A percentile compares a stretch with the other conserved stretches of the same genome.
These are phyloP conservation scores for Eupelmus urozonus DNA, from an alignment of 2,888 invertebrate genomes.

Conservation along the genomic window DNA sequence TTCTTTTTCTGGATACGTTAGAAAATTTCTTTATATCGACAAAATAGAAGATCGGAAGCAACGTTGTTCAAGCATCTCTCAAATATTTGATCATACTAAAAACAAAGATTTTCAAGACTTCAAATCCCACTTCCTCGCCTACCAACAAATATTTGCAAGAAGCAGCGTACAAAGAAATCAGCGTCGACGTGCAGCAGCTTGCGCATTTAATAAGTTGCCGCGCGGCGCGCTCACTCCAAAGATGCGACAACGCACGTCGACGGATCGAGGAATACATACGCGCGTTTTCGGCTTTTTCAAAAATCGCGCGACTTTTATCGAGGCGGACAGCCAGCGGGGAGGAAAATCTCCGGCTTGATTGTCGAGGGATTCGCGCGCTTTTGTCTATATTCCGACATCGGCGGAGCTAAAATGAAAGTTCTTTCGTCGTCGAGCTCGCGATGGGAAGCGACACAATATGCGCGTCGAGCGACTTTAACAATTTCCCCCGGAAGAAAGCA, in stretches of 20 bases:
- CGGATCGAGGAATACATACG: background rate
- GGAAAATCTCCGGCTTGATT: slow-evolving; percentile 31
- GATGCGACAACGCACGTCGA: background rate
- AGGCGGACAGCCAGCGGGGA: slow-evolving; percentile 4
- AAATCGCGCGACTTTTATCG: slow-evolving; percentile 51
- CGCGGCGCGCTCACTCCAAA: background rate
- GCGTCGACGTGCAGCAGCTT: background rate
- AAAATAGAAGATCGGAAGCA: too few species aligned
- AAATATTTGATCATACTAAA: too few species aligned
- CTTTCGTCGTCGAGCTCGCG: slow-evolving; percentile 8
- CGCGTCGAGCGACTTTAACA: slow-evolving; percentile 45
- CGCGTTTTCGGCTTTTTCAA: slow-evolving; percentile 40
- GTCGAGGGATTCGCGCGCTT: slow-evolving; percentile 58
- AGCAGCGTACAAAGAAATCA: slow-evolving; percentile 17
- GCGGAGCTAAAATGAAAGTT: slow-evolving; percentile 47
- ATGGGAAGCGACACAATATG: slow-evolving; percentile 48
- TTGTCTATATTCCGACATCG: slow-evolving; percentile 53
- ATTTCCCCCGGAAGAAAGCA: slow-evolving; percentile 33
- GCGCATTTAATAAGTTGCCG: slow-evolving; percentile 20
- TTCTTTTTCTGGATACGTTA: too few species aligned
- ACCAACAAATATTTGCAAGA: too few species aligned
- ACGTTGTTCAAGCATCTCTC: too few species aligned
- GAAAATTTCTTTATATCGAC: too few species aligned
- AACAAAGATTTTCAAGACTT: too few species aligned
- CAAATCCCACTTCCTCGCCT: too few species aligned